Base-by-base conservation (phyloP, 1,140 invertebrate genomes). In the Pectinophora gossypiella region DNA sequence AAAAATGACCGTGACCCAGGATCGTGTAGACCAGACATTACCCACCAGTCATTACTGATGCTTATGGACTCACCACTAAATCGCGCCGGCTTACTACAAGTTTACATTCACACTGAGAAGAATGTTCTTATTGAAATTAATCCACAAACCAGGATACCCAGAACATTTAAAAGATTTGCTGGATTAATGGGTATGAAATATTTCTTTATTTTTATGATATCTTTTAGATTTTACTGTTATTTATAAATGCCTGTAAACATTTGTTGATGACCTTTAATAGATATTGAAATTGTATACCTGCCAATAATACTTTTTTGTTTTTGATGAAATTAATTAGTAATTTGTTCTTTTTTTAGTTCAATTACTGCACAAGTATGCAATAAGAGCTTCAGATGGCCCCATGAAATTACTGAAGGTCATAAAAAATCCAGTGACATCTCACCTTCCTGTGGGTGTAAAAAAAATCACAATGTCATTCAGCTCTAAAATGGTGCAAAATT, bases 71-170 rank as follows among this genome's bases (percentile, higher is more conserved):
- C 96, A 68, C 98, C 98, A 0, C 85, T 99, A 12, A 99, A 99
- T 72, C 88, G 96, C 67, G 95, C 96, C 51, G 96, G 96, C 12
- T 81, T 96, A 7, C 78, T 97, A 12, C 95, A 96, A 90, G 96
- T 99, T 0, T 99, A 98, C 76, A 91, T 99, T 56, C 96, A 97
- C 62, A 99, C 98, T 32, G 95, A 94, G 68, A 95, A 96, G 76
- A 99, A 99, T 92, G 97, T 99, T 38, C 88, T 99, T 0, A 99
- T 99, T 71, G 97, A 99, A 93, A 93, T 99, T 18, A 98, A 98
- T 89, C 98, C 99, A 40, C 98, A 99, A 86, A 99, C 98, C 6
- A 93, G 98, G 74, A 98, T 99, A 77, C 99, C 99, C 0, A 91
- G 98, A 68, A 99, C 98, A 10, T 99, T 98, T 76, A 98, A 99